Percentiles rank a stretch among this genome's conserved stretches.
Evolutionary conservation across 1,140 invertebrate genomes (phyloP).

Genomic region (Laupala kohalensis): DNA sequence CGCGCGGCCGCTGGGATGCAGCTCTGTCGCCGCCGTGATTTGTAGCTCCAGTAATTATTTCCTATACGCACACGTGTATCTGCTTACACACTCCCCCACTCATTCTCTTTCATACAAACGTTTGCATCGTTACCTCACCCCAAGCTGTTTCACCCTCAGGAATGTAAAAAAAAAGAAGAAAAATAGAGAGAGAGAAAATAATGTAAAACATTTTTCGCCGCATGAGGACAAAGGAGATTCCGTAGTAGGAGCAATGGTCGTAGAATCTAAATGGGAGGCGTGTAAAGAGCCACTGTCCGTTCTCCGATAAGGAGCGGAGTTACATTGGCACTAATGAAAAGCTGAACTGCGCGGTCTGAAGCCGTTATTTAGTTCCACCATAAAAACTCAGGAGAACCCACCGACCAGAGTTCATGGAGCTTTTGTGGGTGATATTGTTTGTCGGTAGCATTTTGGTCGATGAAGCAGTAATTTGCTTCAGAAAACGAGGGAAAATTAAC

Average conservation of each 20-base stretch:
- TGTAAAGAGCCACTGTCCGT: not conserved
- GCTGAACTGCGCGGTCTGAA: not conserved
- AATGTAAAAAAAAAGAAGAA: not conserved
- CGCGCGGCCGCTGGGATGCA: not conserved
- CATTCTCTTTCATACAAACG: not conserved
- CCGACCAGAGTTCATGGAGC: too few species aligned
- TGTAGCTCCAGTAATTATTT: not conserved
- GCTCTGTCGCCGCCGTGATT: not conserved
- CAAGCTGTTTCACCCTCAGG: not conserved
- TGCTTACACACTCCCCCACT: not conserved
- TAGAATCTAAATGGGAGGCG: not conserved
- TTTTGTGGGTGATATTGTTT: too few species aligned
- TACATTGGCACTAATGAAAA: not conserved
- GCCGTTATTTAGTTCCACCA: not conserved
- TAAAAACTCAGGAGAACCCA: not conserved
- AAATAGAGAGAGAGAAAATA: not conserved
- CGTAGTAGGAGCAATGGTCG: not conserved
- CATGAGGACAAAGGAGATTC: too few species aligned
- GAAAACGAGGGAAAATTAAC: too few species aligned
- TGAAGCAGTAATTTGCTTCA: too few species aligned
- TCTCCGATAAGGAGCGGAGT: not conserved
- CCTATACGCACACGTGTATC: not conserved
- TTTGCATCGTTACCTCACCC: not conserved
- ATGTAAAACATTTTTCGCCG: too few species aligned
- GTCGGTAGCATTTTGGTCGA: too few species aligned